Conservation (phyloP, 2,797 vertebrate species). For the Darevskia nairensis region DNA sequence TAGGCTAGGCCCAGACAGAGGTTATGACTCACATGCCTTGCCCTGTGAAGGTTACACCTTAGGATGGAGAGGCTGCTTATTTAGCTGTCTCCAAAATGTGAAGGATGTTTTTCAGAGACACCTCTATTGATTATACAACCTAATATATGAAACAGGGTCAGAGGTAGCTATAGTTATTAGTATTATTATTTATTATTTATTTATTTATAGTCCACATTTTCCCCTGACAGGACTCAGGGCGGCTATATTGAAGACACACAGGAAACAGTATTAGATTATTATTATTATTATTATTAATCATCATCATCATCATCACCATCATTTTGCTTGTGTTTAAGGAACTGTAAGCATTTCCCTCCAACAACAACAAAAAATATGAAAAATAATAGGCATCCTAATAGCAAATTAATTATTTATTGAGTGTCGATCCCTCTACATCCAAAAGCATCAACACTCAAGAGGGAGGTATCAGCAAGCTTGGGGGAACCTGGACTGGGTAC, state of each 20-base stretch:
- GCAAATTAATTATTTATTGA: not conserved
- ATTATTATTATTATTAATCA: too few species aligned
- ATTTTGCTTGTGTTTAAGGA: not conserved
- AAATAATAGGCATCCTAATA: not conserved
- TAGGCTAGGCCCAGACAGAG: not conserved
- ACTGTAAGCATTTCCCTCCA: not conserved
- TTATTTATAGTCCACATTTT: too few species aligned
- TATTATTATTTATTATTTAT: too few species aligned
- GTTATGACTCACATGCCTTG: not conserved
- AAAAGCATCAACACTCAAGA: not conserved
- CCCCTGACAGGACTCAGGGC: too few species aligned
- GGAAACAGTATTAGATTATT: not conserved
- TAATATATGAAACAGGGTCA: constrained; percentile 1
- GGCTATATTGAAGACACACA: not conserved
- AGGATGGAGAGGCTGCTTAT: not conserved
- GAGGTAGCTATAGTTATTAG: not conserved
- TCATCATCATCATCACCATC: too few species aligned
- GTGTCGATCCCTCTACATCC: not conserved
- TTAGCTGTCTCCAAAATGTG: constrained; percentile 21
- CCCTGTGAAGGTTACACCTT: constrained; percentile 1
- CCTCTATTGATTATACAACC: not conserved
- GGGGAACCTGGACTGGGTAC: too few species aligned
- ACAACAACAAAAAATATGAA: not conserved
- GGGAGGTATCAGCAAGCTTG: not conserved
- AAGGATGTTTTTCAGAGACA: constrained; percentile 23